Percentiles rank a stretch among this genome's conserved stretches.
Conservation (phyloP, 2,888 invertebrate species). For the Odontocolon sp. region DNA sequence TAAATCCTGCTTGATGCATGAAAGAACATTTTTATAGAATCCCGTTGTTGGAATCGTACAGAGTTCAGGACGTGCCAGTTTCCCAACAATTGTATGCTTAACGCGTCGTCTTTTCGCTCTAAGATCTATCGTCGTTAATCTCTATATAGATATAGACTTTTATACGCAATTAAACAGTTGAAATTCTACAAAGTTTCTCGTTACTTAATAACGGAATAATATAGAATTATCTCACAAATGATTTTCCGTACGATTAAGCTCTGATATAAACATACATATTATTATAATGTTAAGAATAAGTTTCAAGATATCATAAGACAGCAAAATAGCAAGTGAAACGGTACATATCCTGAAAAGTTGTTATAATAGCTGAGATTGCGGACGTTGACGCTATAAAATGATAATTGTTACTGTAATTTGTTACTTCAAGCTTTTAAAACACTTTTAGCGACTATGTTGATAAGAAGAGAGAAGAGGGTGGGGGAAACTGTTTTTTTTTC, state of each 20-base stretch:
- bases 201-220: constrained; percentile 28
- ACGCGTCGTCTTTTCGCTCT: neutral
- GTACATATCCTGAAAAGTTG: neutral
- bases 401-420: constrained; percentile 21
- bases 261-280: neutral
- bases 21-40: constrained; percentile 56
- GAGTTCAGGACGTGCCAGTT: constrained; percentile 26
- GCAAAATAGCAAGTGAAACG: too few relatives aligned
- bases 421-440: neutral
- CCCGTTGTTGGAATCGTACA: constrained; percentile 35
- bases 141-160: neutral
- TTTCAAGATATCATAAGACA: too few relatives aligned
- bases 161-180: constrained; percentile 21
- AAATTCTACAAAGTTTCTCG: neutral
- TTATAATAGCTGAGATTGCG: constrained; percentile 13
- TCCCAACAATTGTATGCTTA: constrained; percentile 31
- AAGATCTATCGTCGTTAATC: constrained; percentile 10
- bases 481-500: neutral
- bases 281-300: too few relatives aligned
- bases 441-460: neutral
- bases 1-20: constrained; percentile 48
- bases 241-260: neutral
- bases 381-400: constrained; percentile 22
- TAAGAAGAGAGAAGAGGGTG: neutral
- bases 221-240: neutral